These are phyloP conservation scores for Ceratitis capitata DNA, from an alignment of 1,140 invertebrate genomes.

Conservation along the genomic window DNA sequence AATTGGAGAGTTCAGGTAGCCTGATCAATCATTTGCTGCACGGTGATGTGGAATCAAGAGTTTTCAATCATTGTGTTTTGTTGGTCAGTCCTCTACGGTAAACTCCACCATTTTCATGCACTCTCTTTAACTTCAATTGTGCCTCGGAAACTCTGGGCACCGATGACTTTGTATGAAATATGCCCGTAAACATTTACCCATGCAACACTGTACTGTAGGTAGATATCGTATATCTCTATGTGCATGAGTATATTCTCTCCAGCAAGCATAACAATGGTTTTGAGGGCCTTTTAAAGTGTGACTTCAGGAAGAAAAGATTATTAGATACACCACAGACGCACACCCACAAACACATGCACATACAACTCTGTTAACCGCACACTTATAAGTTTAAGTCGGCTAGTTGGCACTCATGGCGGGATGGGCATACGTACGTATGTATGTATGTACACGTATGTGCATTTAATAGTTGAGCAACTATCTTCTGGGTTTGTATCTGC, in stretches of 20 bases:
- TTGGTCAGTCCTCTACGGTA: too few species aligned
- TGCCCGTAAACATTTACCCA: too few species aligned
- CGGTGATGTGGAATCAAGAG: too few species aligned
- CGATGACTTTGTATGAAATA: too few species aligned
- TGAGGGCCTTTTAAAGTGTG: not conserved
- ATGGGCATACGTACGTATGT: not conserved
- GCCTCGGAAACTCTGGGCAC: too few species aligned
- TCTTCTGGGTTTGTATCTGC: not conserved
- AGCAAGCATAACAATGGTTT: not conserved
- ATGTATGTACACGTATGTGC: too few species aligned
- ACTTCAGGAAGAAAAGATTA: slow-evolving; percentile 26
- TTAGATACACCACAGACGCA: not conserved
- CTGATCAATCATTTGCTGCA: too few species aligned
- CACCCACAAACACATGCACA: not conserved
- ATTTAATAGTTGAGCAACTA: too few species aligned
- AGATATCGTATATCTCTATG: not conserved
- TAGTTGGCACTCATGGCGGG: not conserved
- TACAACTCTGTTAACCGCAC: not conserved
- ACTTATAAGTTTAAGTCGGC: not conserved
- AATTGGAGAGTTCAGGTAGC: too few species aligned
- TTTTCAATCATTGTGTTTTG: too few species aligned
- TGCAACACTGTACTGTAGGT: not conserved
- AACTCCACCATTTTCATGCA: too few species aligned
- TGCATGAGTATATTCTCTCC: not conserved
- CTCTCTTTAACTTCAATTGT: too few species aligned